These are phyloP conservation scores for Dipodomys merriami DNA, from an alignment of 2,113 vertebrate species.

Conservation along the genomic window DNA sequence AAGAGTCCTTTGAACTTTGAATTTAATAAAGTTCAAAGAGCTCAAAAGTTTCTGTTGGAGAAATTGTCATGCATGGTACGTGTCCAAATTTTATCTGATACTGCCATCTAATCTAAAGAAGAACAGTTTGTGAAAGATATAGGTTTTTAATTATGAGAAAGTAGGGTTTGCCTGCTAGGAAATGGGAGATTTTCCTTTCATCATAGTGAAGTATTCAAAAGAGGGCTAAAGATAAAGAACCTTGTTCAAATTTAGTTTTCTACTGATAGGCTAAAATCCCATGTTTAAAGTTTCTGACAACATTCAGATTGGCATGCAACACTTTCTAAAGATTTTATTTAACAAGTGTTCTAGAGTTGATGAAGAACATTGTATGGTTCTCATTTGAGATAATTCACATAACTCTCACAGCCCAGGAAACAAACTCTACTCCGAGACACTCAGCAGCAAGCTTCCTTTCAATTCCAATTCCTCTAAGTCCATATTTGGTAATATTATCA, in stretches of 20 bases:
- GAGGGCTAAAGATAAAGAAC: not conserved
- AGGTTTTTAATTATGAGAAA: not conserved
- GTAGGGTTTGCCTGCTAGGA: not conserved
- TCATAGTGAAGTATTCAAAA: not conserved
- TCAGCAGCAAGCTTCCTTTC: not conserved
- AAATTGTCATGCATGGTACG: not conserved
- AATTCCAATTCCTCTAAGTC: not conserved
- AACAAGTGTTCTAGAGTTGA: not conserved
- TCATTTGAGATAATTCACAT: slow-evolving; percentile 29
- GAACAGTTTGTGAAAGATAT: not conserved
- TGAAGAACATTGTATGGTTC: not conserved
- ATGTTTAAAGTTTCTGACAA: slow-evolving; percentile 9
- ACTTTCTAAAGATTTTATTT: slow-evolving; percentile 21
- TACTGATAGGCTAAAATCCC: not conserved
- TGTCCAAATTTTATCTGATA: not conserved
- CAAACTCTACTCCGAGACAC: not conserved
- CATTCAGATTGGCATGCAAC: slow-evolving; percentile 23
- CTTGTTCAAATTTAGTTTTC: not conserved
- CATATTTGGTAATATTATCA: slow-evolving; percentile 12
- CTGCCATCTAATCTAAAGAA: not conserved
- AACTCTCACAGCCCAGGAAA: not conserved
- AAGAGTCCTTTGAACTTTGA: not conserved
- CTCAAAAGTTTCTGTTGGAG: not conserved
- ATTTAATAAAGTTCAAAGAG: not conserved
- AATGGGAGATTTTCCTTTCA: not conserved